Conservation (phyloP, 2,888 invertebrate species). For the Caradrina kadenii region DNA sequence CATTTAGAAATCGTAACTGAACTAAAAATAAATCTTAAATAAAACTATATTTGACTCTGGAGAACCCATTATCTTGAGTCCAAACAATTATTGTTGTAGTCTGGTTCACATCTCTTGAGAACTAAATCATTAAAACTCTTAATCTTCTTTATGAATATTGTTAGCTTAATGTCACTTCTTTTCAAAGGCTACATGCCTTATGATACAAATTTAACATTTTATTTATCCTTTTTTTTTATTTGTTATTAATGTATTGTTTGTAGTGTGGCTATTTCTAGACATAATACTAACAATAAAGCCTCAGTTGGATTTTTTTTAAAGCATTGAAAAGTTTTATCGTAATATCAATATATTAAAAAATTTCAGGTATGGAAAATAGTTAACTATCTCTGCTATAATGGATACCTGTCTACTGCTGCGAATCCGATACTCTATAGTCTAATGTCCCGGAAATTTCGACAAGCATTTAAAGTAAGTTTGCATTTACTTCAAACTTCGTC, state of each 20-base stretch:
- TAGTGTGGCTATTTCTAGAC: too few species aligned
- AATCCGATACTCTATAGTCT: slow-evolving; percentile 86
- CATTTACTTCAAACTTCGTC: slow-evolving; percentile 34
- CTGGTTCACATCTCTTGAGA: slow-evolving; percentile 2
- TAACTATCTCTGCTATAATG: slow-evolving; percentile 81
- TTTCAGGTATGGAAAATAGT: slow-evolving; percentile 82
- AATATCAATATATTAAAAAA: background rate
- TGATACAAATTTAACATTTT: too few species aligned
- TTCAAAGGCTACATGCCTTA: too few species aligned
- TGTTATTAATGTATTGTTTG: too few species aligned
- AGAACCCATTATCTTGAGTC: slow-evolving; percentile 6
- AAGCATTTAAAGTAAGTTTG: slow-evolving; percentile 82
- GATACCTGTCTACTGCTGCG: slow-evolving; percentile 82
- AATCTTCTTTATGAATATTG: background rate
- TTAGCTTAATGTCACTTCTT: slow-evolving; percentile 7
- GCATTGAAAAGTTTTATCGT: slow-evolving; percentile 10
- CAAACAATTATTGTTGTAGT: slow-evolving; percentile 10
- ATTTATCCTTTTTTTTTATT: too few species aligned
- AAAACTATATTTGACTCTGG: background rate
- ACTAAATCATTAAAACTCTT: slow-evolving; percentile 18
- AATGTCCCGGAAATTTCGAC: slow-evolving; percentile 85
- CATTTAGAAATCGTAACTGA: background rate
- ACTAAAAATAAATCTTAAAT: background rate
- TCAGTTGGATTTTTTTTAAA: background rate
- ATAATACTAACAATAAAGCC: background rate